These are phyloP conservation scores for Drosophila jambulina DNA, from an alignment of 1,140 invertebrate species.

Conservation along the genomic window DNA sequence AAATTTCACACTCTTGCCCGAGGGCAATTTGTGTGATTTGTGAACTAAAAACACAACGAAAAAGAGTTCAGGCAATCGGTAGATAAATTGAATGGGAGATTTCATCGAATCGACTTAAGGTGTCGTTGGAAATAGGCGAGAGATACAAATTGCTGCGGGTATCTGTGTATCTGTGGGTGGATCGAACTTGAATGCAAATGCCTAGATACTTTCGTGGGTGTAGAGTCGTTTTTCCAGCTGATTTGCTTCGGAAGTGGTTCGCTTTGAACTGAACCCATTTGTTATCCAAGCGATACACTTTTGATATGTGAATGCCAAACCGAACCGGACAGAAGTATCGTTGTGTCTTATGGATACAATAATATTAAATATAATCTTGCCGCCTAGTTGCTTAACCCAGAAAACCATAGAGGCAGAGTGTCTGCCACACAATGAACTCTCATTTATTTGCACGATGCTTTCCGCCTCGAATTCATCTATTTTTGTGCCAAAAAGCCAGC, in stretches of 20 bases:
- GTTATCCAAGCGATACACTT: conserved; percentile 1
- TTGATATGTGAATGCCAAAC: background rate
- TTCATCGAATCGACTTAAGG: conserved; percentile 13
- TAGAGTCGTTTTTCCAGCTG: conserved; percentile 16
- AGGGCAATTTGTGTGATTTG: conserved; percentile 64
- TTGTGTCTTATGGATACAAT: background rate
- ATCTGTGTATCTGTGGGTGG: conserved; percentile 2
- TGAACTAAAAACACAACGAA: conserved; percentile 41
- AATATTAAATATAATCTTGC: background rate
- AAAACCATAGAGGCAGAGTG: background rate
- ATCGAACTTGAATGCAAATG: conserved; percentile 22
- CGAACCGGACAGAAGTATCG: background rate
- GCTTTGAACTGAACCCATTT: conserved; percentile 6
- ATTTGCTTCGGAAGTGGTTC: conserved; percentile 8
- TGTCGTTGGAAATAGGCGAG: conserved; percentile 10
- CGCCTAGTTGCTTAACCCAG: conserved; percentile 3
- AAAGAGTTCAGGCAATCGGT: conserved; percentile 6
- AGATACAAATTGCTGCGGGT: conserved; percentile 31
- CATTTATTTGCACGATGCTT: conserved; percentile 30
- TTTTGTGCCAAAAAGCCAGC: conserved; percentile 24
- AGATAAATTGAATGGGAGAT: background rate
- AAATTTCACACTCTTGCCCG: conserved; percentile 59
- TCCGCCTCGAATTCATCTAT: conserved; percentile 13
- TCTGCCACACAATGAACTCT: conserved; percentile 13
- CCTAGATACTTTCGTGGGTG: conserved; percentile 33